Percentiles rank a stretch among this genome's conserved stretches.
Evolutionary conservation across 2,888 invertebrate genomes (phyloP).

Genomic region (Dione juno): DNA sequence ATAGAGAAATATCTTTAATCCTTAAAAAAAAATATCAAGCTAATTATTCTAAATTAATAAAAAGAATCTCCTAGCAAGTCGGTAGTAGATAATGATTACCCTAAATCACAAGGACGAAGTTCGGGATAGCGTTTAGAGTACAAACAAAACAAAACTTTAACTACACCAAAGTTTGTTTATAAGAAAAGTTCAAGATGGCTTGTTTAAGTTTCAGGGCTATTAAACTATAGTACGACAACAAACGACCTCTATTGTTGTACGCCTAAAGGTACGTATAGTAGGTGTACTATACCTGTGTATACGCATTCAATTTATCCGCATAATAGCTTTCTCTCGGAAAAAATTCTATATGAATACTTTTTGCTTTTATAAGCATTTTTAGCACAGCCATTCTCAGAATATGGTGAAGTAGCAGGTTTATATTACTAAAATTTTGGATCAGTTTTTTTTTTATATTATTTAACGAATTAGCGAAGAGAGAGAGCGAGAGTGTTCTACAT

Average conservation of each 20-base stretch:
- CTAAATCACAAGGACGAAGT: slow-evolving; percentile 5
- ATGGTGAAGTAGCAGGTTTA: not conserved
- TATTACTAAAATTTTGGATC: not conserved
- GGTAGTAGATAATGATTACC: slow-evolving; percentile 10
- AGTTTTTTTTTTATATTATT: not conserved
- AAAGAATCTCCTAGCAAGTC: too few relatives aligned
- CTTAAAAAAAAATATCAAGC: too few relatives aligned
- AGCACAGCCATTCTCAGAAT: slow-evolving; percentile 28
- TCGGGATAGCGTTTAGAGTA: slow-evolving; percentile 7
- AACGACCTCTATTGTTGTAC: slow-evolving; percentile 6
- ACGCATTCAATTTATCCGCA: slow-evolving; percentile 16
- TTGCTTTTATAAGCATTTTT: slow-evolving; percentile 27
- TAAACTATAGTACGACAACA: slow-evolving; percentile 14
- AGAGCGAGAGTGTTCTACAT: too few relatives aligned
- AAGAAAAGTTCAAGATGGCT: slow-evolving; percentile 25
- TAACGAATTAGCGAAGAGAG: too few relatives aligned
- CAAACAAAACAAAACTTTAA: slow-evolving; percentile 22
- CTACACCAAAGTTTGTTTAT: slow-evolving; percentile 20
- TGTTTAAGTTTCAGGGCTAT: slow-evolving; percentile 10
- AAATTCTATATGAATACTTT: slow-evolving; percentile 25
- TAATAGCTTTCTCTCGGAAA: slow-evolving; percentile 8
- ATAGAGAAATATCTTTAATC: too few relatives aligned
- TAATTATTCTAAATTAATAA: too few relatives aligned
- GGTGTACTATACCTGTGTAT: not conserved
- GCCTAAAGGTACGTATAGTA: slow-evolving; percentile 1